Conservation (phyloP, 2,113 vertebrate genomes). For the Cromileptes altivelis region DNA sequence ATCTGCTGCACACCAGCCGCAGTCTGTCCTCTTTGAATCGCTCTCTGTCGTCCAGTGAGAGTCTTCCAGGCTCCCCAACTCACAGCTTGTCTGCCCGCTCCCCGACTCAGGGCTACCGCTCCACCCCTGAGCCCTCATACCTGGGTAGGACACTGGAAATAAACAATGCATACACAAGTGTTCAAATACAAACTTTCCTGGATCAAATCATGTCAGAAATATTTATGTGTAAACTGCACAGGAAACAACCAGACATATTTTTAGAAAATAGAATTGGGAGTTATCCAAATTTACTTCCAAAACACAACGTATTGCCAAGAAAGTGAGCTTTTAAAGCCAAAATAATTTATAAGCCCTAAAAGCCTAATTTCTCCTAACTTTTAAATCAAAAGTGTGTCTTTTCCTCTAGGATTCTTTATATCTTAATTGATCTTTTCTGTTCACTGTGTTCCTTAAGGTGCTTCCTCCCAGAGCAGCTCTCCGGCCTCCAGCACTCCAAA, state of each 20-base stretch:
- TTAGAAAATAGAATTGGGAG: neutral
- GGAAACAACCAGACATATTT: neutral
- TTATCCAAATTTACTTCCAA: neutral
- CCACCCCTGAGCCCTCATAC: constrained; percentile 90
- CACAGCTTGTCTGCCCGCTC: constrained; percentile 91
- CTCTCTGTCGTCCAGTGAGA: constrained; percentile 94
- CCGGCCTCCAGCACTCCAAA: constrained; percentile 94
- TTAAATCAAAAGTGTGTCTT: neutral
- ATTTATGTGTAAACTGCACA: neutral
- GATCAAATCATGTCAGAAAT: neutral
- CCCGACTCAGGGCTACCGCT: constrained; percentile 92
- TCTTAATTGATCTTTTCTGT: constrained; percentile 24
- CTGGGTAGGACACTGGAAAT: constrained; percentile 75
- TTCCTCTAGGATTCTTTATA: neutral
- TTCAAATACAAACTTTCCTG: neutral
- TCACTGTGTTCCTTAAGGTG: constrained; percentile 77
- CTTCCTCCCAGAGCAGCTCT: constrained; percentile 93
- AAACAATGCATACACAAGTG: neutral
- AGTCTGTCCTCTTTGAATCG: constrained; percentile 93
- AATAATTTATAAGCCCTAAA: neutral
- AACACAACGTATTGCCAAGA: neutral
- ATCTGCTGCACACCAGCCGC: constrained; percentile 93
- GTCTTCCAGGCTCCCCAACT: constrained; percentile 93
- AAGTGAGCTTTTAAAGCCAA: constrained; percentile 6
- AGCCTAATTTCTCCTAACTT: neutral